Evolutionary conservation across 2,113 vertebrate species (phyloP).

Genomic region (Artemisiospiza belli): DNA sequence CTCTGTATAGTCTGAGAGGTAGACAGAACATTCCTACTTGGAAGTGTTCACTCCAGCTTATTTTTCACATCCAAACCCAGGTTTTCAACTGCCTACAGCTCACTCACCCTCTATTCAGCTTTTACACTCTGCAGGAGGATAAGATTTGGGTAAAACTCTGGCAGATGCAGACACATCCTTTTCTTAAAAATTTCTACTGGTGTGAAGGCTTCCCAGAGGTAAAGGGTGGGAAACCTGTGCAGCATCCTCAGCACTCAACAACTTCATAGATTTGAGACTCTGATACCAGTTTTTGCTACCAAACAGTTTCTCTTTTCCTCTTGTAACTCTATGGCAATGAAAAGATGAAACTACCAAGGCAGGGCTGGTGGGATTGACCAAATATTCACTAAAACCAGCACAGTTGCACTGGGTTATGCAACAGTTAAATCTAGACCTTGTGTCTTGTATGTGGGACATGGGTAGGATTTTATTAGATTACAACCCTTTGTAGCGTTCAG

Average conservation of each 20-base stretch:
- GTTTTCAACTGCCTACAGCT: neutral
- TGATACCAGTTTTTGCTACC: neutral
- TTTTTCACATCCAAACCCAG: neutral
- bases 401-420: neutral
- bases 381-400: neutral
- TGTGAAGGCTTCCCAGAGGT: neutral
- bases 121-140: neutral
- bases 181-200: neutral
- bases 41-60: neutral
- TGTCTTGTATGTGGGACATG: neutral
- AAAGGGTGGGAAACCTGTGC: neutral
- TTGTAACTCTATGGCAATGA: neutral
- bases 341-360: neutral
- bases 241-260: neutral
- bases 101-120: neutral
- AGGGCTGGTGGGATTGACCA: neutral
- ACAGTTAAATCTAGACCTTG: neutral
- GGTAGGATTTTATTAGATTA: neutral
- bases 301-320: neutral
- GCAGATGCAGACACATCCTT: neutral
- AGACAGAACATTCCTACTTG: neutral
- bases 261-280: neutral
- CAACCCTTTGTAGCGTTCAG: fast-evolving
- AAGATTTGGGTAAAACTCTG: neutral
- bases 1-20: neutral